A percentile compares a stretch with the other conserved stretches of the same genome.
phyloP scores from a whole-genome alignment of 2,888 invertebrate genomes.

The Acronicta leporina region DNA sequence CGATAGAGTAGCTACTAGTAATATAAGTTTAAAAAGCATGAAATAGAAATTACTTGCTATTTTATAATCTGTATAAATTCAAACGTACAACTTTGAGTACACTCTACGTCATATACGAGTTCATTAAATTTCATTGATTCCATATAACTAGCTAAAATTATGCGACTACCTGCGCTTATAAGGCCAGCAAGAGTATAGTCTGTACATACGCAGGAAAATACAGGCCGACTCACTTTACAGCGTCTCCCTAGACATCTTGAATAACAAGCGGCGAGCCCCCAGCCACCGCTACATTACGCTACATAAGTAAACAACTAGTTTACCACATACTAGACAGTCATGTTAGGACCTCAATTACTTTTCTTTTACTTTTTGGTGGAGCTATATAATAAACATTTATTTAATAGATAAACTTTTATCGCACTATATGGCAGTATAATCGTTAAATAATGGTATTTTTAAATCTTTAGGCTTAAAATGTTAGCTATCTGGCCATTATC shows the following conservation, averaged over 20 bases:
- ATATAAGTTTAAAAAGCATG: no score
- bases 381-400: background rate
- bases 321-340: background rate
- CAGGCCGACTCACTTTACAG: constrained; percentile 45
- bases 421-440: no score
- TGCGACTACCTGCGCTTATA: constrained; percentile 45
- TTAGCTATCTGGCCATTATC: no score
- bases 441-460: no score
- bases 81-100: no score
- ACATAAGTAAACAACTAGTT: constrained; percentile 23
- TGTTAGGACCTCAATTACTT: constrained; percentile 1
- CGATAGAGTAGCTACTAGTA: no score
- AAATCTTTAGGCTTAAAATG: no score
- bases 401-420: no score
- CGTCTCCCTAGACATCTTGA: constrained; percentile 47
- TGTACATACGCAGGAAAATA: constrained; percentile 30
- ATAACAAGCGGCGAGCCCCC: constrained; percentile 46
- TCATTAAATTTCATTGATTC: background rate
- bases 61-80: no score
- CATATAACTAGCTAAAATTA: constrained; percentile 23
- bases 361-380: background rate
- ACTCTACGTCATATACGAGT: no score
- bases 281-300: constrained; percentile 29
- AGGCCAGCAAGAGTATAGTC: constrained; percentile 27
- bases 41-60: no score